These are phyloP conservation scores for Halcyon badia DNA, from an alignment of 2,797 vertebrate genomes.

Conservation along the genomic window DNA sequence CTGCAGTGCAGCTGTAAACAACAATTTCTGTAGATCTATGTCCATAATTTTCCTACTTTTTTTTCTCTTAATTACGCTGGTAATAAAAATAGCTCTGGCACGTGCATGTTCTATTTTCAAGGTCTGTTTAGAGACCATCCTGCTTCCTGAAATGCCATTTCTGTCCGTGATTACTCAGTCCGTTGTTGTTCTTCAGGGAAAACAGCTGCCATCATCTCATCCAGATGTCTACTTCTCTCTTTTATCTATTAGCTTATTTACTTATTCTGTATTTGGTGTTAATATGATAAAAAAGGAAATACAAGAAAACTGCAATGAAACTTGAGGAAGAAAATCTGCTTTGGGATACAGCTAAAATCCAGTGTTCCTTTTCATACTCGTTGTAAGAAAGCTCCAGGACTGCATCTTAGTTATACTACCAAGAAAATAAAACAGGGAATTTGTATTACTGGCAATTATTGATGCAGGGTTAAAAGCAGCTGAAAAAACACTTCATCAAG, in stretches of 20 bases:
- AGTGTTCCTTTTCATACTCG: neutral
- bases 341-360: neutral
- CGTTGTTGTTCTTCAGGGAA: neutral
- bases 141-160: neutral
- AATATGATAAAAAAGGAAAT: neutral
- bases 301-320: neutral
- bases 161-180: neutral
- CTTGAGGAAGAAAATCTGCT: neutral
- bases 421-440: neutral
- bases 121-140: neutral
- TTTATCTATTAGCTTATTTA: neutral
- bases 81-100: neutral
- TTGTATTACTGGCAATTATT: neutral
- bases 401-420: neutral
- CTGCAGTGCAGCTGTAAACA: neutral
- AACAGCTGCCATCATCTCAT: neutral
- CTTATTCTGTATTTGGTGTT: neutral
- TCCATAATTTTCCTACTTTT: neutral
- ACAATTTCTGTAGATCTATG: neutral
- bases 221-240: neutral
- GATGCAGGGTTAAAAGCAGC: neutral
- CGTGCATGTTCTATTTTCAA: neutral
- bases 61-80: neutral
- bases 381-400: neutral
- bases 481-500: neutral